Conservation (phyloP, 2,113 vertebrate species). For the Rhagologus leucostigma region DNA sequence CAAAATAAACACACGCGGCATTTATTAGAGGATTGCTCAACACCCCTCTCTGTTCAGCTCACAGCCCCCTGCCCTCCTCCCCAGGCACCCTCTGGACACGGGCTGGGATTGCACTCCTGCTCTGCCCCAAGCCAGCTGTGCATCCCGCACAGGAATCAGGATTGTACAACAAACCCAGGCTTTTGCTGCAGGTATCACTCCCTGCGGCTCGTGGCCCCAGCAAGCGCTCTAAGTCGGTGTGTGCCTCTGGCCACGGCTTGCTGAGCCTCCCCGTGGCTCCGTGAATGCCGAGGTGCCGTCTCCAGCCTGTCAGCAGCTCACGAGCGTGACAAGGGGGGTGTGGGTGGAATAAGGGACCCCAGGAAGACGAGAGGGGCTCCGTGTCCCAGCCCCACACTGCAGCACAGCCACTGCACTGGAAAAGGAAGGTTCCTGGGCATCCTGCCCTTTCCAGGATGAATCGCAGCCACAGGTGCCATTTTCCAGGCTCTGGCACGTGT, state of each 20-base stretch:
- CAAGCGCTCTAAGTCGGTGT: fast-evolving
- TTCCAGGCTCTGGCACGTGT: background rate
- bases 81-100: background rate
- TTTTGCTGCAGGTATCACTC: background rate
- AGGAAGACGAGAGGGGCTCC: fast-evolving
- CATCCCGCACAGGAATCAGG: background rate
- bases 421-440: background rate
- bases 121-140: background rate
- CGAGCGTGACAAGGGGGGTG: fast-evolving
- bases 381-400: fast-evolving
- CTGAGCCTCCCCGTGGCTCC: background rate
- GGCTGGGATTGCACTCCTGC: background rate
- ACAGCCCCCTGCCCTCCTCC: background rate
- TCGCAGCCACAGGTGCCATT: background rate
- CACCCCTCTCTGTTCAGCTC: background rate
- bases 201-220: background rate
- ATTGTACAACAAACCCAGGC: background rate
- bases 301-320: background rate
- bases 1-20: fast-evolving
- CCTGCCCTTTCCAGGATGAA: background rate
- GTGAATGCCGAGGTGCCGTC: background rate
- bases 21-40: background rate
- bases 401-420: background rate
- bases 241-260: background rate
- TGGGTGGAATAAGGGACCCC: background rate